Percentiles rank a stretch among this genome's conserved stretches.
phyloP scores from a whole-genome alignment of 2,797 vertebrate species.

The Denticeps clupeoides region DNA sequence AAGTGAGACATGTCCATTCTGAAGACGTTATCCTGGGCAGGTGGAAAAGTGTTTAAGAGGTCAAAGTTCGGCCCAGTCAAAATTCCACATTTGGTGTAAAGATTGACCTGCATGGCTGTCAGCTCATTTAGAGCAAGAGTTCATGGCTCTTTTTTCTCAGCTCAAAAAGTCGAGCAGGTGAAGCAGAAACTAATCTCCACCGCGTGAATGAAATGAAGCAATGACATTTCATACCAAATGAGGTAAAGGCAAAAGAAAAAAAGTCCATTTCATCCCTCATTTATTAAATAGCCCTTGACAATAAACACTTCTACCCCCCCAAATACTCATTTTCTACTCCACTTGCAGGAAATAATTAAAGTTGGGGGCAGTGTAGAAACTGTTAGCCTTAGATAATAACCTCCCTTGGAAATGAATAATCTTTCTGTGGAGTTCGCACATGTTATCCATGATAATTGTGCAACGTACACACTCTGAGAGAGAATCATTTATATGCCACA shows the following conservation, averaged over 20 bases:
- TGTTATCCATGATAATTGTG: no score
- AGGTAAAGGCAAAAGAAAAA: no score
- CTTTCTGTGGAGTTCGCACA: no score
- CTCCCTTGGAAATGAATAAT: slow-evolving; percentile 19
- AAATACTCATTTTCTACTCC: slow-evolving; percentile 28
- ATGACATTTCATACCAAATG: slow-evolving; percentile 40
- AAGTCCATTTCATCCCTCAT: slow-evolving; percentile 30
- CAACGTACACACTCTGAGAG: no score
- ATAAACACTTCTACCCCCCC: slow-evolving; percentile 13
- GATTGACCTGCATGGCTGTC: no score
- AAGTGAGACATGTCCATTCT: slow-evolving; percentile 71
- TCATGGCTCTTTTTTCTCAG: no score
- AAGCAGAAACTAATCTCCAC: no score
- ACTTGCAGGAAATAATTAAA: slow-evolving; percentile 34
- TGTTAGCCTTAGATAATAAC: slow-evolving; percentile 14
- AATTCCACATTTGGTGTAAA: slow-evolving; percentile 3
- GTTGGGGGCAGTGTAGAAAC: slow-evolving; percentile 21
- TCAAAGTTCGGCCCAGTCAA: background rate
- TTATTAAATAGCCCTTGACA: slow-evolving; percentile 17
- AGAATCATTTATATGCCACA: no score
- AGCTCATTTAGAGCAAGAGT: no score
- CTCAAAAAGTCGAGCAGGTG: no score
- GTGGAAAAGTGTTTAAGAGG: slow-evolving; percentile 2
- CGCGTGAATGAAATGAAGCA: no score
- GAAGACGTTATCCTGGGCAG: slow-evolving; percentile 85